phyloP scores from a whole-genome alignment of 2,113 vertebrate species.

The Malurus cyaneus region DNA sequence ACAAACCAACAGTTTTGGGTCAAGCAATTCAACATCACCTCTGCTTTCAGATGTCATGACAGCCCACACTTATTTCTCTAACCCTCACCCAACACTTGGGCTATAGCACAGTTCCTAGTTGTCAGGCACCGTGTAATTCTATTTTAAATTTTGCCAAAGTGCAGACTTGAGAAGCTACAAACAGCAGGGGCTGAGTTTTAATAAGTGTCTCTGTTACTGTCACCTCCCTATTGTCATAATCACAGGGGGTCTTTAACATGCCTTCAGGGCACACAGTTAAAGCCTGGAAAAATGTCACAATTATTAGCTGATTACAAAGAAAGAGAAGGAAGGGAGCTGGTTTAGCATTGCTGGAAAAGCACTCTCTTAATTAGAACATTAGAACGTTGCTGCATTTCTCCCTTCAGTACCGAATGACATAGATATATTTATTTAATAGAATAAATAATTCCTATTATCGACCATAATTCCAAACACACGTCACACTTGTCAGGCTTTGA shows the following conservation, averaged over 20 bases:
- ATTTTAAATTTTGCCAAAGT: background rate
- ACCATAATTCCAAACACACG: background rate
- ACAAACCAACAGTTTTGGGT: background rate
- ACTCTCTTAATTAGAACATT: background rate
- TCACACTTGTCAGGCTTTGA: background rate
- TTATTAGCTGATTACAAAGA: conserved; percentile 20
- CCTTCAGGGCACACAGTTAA: conserved; percentile 36
- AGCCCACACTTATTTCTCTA: background rate
- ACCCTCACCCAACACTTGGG: background rate
- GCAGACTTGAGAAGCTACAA: background rate
- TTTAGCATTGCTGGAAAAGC: background rate
- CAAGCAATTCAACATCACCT: background rate
- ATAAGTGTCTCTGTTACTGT: background rate
- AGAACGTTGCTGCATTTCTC: background rate
- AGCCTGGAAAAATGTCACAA: conserved; percentile 39
- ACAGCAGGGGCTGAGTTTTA: conserved; percentile 27
- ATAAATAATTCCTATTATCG: too few relatives aligned
- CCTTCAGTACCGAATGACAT: background rate
- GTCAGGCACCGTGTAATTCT: background rate
- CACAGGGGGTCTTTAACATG: conserved; percentile 28
- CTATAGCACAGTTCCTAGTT: background rate
- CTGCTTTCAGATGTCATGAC: background rate
- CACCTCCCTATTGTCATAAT: background rate
- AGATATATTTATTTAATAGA: too few relatives aligned
- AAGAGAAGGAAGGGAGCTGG: background rate